Evolutionary conservation across 1,140 invertebrate genomes (phyloP), one percentile per base, ranked within the genome.

Genomic region (Hormaphis cornu): DNA sequence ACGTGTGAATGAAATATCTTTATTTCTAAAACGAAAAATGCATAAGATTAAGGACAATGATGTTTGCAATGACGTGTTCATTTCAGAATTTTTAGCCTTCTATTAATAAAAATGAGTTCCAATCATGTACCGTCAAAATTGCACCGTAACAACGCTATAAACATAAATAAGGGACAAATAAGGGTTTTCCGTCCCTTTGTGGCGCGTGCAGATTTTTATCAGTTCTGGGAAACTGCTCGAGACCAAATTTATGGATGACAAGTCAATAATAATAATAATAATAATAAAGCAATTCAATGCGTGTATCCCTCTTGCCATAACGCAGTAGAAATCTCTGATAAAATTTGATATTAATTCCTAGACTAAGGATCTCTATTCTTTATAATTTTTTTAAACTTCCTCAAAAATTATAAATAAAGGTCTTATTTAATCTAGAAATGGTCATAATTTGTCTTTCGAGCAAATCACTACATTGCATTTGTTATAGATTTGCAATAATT

Each of bases 221-320:
- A 66, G 20, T 66, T 61, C 46, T 9, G 58, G 58, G 26, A 61
- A 24, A 20, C 9, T 18, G 56, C 44, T 50, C 44, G 61, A 66
- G 61, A 50, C 61, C 30, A 44, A 66, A 66, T 66, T 66, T 66
- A 66, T 66, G 61, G 44, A 66, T 66, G 61, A 66, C 61, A 66
- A 66, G 61, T 66, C 61, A 66, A 66, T 66, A 66, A 66, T 66
- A 66, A 66, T 66, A 66, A n/a, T n/a, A n/a, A n/a, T n/a, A n/a
- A n/a, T n/a, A n/a, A n/a, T n/a, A n/a, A n/a, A n/a, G n/a, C n/a
- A n/a, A n/a, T n/a, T n/a, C n/a, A n/a, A n/a, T n/a, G n/a, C n/a
- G n/a, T n/a, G n/a, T 20, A 12, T 33, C 58, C 40, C 42, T 50
- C 14, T 66, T 33, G 16, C 18, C 14, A 18, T n/a, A n/a, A n/a